phyloP scores from a whole-genome alignment of 2,113 vertebrate species.

The Megaceryle torquata region DNA sequence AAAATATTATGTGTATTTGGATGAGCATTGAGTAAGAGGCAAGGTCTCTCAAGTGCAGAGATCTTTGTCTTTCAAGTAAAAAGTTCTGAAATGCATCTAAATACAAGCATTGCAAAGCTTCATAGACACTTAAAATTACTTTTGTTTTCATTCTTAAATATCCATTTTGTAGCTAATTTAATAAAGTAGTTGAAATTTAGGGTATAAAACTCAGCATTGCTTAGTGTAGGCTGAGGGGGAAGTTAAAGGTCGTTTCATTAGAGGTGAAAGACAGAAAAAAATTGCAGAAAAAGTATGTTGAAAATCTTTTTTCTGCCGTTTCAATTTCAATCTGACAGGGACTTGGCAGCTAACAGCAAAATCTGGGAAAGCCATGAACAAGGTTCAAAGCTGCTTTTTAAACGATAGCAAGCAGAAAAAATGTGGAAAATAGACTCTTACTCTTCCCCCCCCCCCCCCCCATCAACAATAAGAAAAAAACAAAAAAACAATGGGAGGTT shows the following conservation, averaged over 20 bases:
- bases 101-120: slow-evolving; percentile 40
- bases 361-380: slow-evolving; percentile 64
- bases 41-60: neutral
- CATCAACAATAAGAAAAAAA: too few species aligned
- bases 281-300: slow-evolving; percentile 60
- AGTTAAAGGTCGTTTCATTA: slow-evolving; percentile 70
- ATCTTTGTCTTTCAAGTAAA: slow-evolving; percentile 7
- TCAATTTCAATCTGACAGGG: slow-evolving; percentile 63
- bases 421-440: slow-evolving; percentile 32
- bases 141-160: slow-evolving; percentile 66
- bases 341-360: slow-evolving; percentile 71
- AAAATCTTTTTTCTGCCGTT: slow-evolving; percentile 68
- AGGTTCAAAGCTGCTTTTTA: slow-evolving; percentile 68
- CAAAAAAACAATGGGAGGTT: too few species aligned
- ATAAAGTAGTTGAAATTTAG: slow-evolving; percentile 65
- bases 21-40: slow-evolving; percentile 24
- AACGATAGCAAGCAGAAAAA: slow-evolving; percentile 58
- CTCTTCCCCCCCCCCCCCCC: neutral
- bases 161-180: slow-evolving; percentile 71
- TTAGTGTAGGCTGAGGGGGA: slow-evolving; percentile 60
- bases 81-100: slow-evolving; percentile 48
- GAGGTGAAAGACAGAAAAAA: slow-evolving; percentile 73
- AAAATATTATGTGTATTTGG: slow-evolving; percentile 35
- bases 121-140: slow-evolving; percentile 38
- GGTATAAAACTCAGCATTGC: slow-evolving; percentile 54